These are phyloP conservation scores for Umimayanthus kanabou DNA, from an alignment of 92 coral and sea anemone species.

Conservation along the genomic window DNA sequence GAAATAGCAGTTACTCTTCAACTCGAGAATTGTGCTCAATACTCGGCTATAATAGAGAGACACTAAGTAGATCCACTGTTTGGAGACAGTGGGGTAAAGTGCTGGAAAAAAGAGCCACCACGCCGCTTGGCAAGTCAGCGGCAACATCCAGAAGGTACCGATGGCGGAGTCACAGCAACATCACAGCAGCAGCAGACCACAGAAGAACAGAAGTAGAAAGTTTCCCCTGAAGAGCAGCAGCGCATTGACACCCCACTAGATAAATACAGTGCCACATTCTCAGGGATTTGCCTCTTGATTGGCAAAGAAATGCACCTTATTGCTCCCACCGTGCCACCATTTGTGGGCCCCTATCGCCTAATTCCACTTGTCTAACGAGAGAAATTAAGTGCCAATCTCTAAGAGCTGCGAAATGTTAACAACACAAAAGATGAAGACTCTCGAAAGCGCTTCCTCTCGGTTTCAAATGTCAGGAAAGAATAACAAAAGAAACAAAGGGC, in stretches of 20 bases:
- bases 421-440: too few species aligned
- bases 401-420: too few species aligned
- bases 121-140: neutral
- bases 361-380: neutral
- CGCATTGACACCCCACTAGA: neutral
- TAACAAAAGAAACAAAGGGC: too few species aligned
- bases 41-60: constrained; percentile 18
- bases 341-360: constrained; percentile 1
- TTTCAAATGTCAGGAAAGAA: too few species aligned
- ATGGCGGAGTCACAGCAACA: too few species aligned
- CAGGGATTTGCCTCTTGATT: neutral
- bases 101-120: constrained; percentile 27
- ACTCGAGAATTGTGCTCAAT: too few species aligned
- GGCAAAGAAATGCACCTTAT: constrained; percentile 20
- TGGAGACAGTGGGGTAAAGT: constrained; percentile 32
- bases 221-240: neutral
- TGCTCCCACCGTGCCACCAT: constrained; percentile 6
- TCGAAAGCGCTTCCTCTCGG: too few species aligned
- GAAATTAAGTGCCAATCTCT: neutral
- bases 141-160: too few species aligned
- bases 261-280: neutral
- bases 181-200: constrained; percentile 5
- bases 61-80: constrained; percentile 33
- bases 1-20: too few species aligned
- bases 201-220: neutral